A percentile compares a stretch with the other conserved stretches of the same genome.
Conservation (phyloP, 92 coral and sea anemone genomes). For the Palythoa heliodiscus region DNA sequence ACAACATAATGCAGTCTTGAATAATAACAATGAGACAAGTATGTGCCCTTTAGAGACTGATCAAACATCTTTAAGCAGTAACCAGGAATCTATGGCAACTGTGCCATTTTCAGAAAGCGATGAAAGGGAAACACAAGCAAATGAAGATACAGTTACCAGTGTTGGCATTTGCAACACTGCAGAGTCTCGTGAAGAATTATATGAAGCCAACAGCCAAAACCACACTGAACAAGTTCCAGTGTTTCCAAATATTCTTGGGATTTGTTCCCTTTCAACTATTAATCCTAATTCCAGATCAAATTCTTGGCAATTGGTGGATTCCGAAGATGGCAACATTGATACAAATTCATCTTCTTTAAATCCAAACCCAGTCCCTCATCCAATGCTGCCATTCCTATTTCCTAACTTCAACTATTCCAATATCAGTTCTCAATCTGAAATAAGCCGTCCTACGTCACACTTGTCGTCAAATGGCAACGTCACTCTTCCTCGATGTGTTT, state of each 20-base stretch:
- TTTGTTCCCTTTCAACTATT: slow-evolving; percentile 19
- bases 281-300: background rate
- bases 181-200: background rate
- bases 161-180: background rate
- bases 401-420: slow-evolving; percentile 4
- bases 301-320: background rate
- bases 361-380: background rate
- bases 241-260: slow-evolving; percentile 31
- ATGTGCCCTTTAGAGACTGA: background rate
- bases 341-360: background rate
- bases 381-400: background rate
- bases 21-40: background rate
- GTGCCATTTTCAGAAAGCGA: background rate
- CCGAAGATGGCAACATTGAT: background rate
- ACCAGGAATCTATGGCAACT: background rate
- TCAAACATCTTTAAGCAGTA: background rate
- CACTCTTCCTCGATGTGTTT: background rate
- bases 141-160: background rate
- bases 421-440: background rate
- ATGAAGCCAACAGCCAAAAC: background rate
- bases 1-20: background rate
- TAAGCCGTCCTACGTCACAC: background rate
- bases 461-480: background rate
- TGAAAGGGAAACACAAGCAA: background rate
- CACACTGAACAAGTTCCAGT: slow-evolving; percentile 1